Percentiles rank a stretch among this genome's conserved stretches.
Evolutionary conservation across 92 coral and sea anemone species (phyloP).

Genomic region (Siderastrea radians): DNA sequence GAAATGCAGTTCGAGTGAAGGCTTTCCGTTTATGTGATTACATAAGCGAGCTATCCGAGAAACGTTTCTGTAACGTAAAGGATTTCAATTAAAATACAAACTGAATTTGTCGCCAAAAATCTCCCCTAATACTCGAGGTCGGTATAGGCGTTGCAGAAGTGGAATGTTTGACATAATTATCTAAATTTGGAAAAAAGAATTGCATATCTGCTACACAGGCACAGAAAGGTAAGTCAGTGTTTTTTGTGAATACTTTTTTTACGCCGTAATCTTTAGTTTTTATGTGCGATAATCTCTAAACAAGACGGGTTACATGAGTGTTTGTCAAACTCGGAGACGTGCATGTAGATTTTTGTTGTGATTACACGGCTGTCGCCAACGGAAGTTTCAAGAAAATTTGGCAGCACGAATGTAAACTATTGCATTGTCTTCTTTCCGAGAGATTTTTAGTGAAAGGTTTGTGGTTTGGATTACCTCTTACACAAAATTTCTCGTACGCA

Average conservation of each 20-base stretch:
- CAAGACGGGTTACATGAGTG: not conserved
- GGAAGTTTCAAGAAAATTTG: constrained; percentile 25
- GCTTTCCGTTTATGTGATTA: not conserved
- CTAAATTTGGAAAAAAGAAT: constrained; percentile 27
- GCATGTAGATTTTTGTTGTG: not conserved
- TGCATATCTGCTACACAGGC: constrained; percentile 2
- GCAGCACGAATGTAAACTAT: not conserved
- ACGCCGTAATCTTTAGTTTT: not conserved
- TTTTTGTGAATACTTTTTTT: not conserved
- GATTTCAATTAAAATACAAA: not conserved
- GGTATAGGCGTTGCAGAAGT: constrained; percentile 39
- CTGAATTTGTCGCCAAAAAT: not conserved
- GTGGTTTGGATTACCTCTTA: not conserved
- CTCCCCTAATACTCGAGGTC: not conserved
- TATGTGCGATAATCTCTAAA: not conserved
- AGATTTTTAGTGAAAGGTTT: not conserved
- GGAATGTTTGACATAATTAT: constrained; percentile 24
- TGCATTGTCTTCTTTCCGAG: not conserved
- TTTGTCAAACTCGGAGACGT: not conserved
- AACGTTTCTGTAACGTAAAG: not conserved
- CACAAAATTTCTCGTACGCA: not conserved
- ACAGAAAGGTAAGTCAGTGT: constrained; percentile 27
- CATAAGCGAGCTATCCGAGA: not conserved
- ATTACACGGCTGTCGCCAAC: constrained; percentile 24
- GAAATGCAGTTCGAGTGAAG: constrained; percentile 7